These are phyloP conservation scores for Picathartes gymnocephalus DNA, from an alignment of 2,113 vertebrate genomes.

Conservation along the genomic window DNA sequence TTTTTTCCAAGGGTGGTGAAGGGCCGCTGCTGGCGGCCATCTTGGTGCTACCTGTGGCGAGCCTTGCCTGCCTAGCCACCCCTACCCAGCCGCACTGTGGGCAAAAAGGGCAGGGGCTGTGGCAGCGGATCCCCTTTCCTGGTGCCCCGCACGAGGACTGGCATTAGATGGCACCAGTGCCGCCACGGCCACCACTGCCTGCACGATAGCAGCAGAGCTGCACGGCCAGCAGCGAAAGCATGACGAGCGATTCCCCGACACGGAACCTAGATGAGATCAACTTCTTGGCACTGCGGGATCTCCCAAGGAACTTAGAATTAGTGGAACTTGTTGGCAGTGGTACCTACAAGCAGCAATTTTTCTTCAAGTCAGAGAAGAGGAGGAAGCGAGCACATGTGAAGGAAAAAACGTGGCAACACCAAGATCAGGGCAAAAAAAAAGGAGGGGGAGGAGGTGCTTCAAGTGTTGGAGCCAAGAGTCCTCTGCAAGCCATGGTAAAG, in stretches of 20 bases:
- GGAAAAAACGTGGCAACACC: not conserved
- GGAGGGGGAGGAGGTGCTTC: not conserved
- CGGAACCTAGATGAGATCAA: not conserved
- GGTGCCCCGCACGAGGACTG: not conserved
- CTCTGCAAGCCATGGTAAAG: not conserved
- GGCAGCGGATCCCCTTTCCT: not conserved
- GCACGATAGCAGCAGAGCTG: rapidly evolving
- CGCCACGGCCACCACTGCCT: rapidly evolving
- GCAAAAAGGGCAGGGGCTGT: rapidly evolving
- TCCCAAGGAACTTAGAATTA: not conserved
- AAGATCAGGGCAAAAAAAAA: not conserved
- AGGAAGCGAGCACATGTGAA: not conserved
- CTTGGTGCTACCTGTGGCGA: rapidly evolving
- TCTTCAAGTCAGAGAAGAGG: not conserved
- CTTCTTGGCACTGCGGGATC: not conserved
- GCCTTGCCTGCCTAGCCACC: not conserved
- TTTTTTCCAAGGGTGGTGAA: not conserved
- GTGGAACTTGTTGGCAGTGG: not conserved
- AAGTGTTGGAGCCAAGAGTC: not conserved
- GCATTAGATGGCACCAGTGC: rapidly evolving
- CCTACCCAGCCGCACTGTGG: not conserved
- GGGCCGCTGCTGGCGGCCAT: rapidly evolving
- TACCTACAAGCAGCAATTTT: not conserved
- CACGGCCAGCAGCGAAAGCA: rapidly evolving
- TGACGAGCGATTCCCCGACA: rapidly evolving